Evolutionary conservation across 1,140 invertebrate genomes (phyloP).

Genomic region (Temnothorax curvispinosus): DNA sequence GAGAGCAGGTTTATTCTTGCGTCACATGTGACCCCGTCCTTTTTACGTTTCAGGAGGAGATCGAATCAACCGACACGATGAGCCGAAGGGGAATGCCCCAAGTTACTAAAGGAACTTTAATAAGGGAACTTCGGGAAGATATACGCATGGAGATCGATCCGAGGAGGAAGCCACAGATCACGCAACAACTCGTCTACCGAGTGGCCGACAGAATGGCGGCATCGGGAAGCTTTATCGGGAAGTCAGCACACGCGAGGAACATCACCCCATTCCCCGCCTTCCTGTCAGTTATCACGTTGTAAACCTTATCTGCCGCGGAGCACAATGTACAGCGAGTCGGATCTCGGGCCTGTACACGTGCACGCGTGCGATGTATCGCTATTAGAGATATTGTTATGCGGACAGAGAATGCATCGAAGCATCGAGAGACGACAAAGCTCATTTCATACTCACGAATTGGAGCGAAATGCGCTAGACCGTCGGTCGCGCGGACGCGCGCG

Average conservation of each 20-base stretch:
- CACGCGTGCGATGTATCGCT: conserved; percentile 21
- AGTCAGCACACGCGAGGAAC: conserved; percentile 67
- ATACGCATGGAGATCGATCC: conserved; percentile 53
- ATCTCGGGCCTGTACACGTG: conserved; percentile 15
- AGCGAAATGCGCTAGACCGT: not conserved
- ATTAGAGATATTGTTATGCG: conserved; percentile 24
- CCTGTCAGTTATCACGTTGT: conserved; percentile 75
- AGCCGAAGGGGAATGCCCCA: not conserved
- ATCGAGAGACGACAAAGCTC: conserved; percentile 17
- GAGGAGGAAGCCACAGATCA: conserved; percentile 57
- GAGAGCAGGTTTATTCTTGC: not conserved
- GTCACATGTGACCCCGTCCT: not conserved
- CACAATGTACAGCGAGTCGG: conserved; percentile 47
- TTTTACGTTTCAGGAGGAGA: not conserved
- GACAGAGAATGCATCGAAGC: not conserved
- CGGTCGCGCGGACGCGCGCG: not conserved
- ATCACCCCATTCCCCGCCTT: conserved; percentile 56
- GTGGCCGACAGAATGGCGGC: conserved; percentile 70
- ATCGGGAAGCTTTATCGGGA: conserved; percentile 66
- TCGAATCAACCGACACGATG: not conserved
- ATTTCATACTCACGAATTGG: conserved; percentile 21
- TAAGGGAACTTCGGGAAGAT: conserved; percentile 50
- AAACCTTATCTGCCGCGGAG: conserved; percentile 71
- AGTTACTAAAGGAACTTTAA: conserved; percentile 69
- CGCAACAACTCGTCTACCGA: conserved; percentile 47